Base-by-base conservation (phyloP, 2,113 vertebrate genomes). In the Limnothrissa miodon region DNA sequence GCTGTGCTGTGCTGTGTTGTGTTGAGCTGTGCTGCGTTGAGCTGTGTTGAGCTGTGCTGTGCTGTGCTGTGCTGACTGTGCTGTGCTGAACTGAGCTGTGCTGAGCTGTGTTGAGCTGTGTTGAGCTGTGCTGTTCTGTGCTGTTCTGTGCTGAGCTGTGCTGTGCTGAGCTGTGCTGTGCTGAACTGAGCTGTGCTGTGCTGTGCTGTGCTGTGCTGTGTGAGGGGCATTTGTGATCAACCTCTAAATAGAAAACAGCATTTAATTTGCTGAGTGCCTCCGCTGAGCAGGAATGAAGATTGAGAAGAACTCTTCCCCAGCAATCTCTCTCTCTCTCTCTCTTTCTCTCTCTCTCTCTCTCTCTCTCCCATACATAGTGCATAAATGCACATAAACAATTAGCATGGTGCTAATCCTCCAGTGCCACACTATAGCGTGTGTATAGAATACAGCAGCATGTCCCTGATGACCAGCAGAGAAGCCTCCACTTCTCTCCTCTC, bases 401-500 rank as follows among this genome's bases (percentile, higher is more conserved):
- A 90, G 91, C 91, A 81, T 85, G 91, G 81, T 87, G 88, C 91
- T 94, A 94, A 90, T 90, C 90, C 90, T 91, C 87, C 83, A 86
- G 91, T 90, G 91, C 92, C 88, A 87, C 79, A 15, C 29, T 33
- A 11, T 82, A 85, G 90, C 91, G 92, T 87, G 87, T 87, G 78
- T 88, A 89, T 13, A 29, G 29, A 13, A n/a, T 2, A 91, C 90
- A 91, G 89, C 88, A 92, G 88, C 92, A 90, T 89, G 89, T 89
- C 93, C 92, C 93, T 91, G 87, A 90, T 92, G 93, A 94, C 92
- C 94, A 94, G 93, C 92, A 94, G 93, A 93, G 91, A 93, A 90
- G 87, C 92, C 93, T 92, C 66, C 25, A 94, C 92, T 91, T 88
- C 42, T 42, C 42, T 6, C 6, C 42, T 42, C 42, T 6, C 92